Percentiles rank a stretch among this genome's conserved stretches.
Conservation (phyloP, 2,113 vertebrate genomes). For the Planiliza haematocheilus region DNA sequence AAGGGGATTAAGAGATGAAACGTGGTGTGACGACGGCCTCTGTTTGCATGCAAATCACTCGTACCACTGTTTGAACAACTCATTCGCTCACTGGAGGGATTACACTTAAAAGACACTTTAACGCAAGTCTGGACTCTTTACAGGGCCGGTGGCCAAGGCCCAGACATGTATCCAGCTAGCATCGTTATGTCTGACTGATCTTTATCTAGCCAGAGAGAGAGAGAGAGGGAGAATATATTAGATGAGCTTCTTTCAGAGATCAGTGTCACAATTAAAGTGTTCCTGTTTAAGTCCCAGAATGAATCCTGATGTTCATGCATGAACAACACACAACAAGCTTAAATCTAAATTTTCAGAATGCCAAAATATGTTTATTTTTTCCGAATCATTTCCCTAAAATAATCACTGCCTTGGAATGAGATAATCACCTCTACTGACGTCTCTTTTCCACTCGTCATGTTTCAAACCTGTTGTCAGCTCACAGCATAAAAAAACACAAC, state of each 20-base stretch:
- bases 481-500: no score
- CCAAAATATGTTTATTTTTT: no score
- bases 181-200: constrained; percentile 10
- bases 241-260: background rate
- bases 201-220: constrained; percentile 2
- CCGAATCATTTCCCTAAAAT: no score
- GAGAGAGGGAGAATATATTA: background rate
- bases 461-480: no score
- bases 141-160: background rate
- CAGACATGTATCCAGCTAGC: constrained; percentile 2
- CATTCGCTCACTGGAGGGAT: constrained; percentile 44
- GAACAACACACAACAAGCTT: no score
- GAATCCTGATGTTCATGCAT: no score
- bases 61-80: constrained; percentile 27
- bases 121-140: constrained; percentile 30
- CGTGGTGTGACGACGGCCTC: constrained; percentile 15
- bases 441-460: no score
- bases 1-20: constrained; percentile 68
- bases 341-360: no score
- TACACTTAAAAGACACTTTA: constrained; percentile 31
- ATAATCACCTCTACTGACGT: no score
- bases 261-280: background rate
- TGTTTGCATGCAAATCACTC: constrained; percentile 56
- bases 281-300: no score
- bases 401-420: no score